phyloP scores from a whole-genome alignment of 1,140 invertebrate genomes.

The Drosophila chauvacae region DNA sequence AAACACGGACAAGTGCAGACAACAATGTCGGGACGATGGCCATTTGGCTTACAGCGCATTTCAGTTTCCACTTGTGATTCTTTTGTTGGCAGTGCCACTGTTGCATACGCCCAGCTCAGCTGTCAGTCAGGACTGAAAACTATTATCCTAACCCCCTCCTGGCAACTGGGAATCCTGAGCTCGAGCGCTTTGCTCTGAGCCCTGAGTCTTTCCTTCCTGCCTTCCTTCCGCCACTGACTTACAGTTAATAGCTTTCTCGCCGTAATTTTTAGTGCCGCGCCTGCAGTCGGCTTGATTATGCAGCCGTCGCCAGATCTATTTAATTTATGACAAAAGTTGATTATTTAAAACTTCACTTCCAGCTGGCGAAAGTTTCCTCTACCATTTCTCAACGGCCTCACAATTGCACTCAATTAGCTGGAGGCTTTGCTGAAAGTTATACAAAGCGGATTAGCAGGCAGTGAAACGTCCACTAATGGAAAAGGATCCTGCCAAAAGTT shows the following conservation, averaged over 20 bases:
- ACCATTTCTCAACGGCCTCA: slow-evolving; percentile 38
- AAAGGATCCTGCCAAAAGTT: slow-evolving; percentile 12
- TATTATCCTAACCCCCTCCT: slow-evolving; percentile 34
- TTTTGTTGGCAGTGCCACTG: slow-evolving; percentile 58
- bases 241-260: slow-evolving; percentile 50
- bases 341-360: slow-evolving; percentile 49
- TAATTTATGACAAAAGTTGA: slow-evolving; percentile 66
- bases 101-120: slow-evolving; percentile 40
- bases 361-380: slow-evolving; percentile 30
- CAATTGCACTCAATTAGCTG: slow-evolving; percentile 53
- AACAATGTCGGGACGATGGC: slow-evolving; percentile 64
- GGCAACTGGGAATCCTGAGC: slow-evolving; percentile 2
- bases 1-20: slow-evolving; percentile 50
- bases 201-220: slow-evolving; percentile 8
- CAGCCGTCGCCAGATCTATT: slow-evolving; percentile 50
- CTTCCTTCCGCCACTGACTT: slow-evolving; percentile 33
- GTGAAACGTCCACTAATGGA: slow-evolving; percentile 21
- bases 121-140: slow-evolving; percentile 24
- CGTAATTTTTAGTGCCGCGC: slow-evolving; percentile 45
- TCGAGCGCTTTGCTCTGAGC: not conserved
- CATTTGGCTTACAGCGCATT: slow-evolving; percentile 61
- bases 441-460: slow-evolving; percentile 42
- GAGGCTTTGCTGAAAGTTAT: slow-evolving; percentile 36
- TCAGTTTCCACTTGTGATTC: slow-evolving; percentile 55
- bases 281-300: slow-evolving; percentile 50